Conservation (phyloP, 2,888 invertebrate species). For the Nephrotoma flavescens region DNA sequence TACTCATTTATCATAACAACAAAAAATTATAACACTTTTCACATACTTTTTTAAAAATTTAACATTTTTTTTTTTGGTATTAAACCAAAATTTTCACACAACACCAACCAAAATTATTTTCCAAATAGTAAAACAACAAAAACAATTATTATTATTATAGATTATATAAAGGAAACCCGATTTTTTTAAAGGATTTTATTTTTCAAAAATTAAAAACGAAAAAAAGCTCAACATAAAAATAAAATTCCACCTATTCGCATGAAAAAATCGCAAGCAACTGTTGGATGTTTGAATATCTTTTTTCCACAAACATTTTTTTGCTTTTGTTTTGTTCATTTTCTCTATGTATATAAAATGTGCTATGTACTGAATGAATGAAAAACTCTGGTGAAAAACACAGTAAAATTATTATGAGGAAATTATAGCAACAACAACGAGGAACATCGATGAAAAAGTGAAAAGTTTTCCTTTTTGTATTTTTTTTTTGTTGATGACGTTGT, state of each 20-base stretch:
- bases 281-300: neutral
- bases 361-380: neutral
- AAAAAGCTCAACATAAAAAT: neutral
- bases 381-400: neutral
- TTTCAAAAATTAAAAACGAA: neutral
- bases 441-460: neutral
- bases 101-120: neutral
- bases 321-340: neutral
- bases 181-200: neutral
- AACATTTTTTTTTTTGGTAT: neutral
- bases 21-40: neutral
- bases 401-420: neutral
- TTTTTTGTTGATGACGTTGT: neutral
- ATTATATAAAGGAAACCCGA: neutral
- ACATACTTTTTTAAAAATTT: neutral
- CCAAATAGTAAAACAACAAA: neutral
- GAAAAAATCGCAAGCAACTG: neutral
- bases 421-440: neutral
- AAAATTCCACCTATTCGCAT: neutral
- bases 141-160: neutral
- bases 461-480: neutral
- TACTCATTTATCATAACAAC: neutral
- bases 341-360: neutral
- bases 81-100: neutral
- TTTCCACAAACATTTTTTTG: neutral